Base-by-base conservation (phyloP, 2,113 vertebrate genomes). In the Tichodroma muraria region DNA sequence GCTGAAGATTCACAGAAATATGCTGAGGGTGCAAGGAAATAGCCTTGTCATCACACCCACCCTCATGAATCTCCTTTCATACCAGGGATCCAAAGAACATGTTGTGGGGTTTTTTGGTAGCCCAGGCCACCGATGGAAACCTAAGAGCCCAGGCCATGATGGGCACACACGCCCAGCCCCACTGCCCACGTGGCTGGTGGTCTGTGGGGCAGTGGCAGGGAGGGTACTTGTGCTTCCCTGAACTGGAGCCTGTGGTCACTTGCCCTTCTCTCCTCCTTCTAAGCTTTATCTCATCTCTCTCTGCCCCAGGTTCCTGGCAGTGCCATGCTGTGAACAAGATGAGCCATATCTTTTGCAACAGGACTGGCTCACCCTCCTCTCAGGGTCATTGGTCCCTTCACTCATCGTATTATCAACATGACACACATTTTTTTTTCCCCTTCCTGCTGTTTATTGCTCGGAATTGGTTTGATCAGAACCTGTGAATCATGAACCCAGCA, bases 401-500 rank as follows among this genome's bases (percentile, higher is more conserved):
- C 70, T 96, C 79, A 92, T n/a, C 3, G 0, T 17, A 12, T 75
- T 91, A 87, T 71, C 91, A 79, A 57, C 69, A 82, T 50, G 49
- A 92, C 86, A 89, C 60, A 65, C 31, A 1, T 52, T 52, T 71
- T 42, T 42, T 40, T 33, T 38, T 10, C 4, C 17, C 19, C 65
- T 92, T 89, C 70, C 57, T 82, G 24, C 56, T 78, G n/a, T 50
- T 93, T 79, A 85, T 90, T 91, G 78, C 86, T 94, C 78, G 81
- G 77, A 95, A 94, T 94, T 75, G n/a, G 61, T 87, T 92, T 82
- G 95, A 87, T 92, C 73, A 88, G 76, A 76, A 72, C 13, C 45
- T 45, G 42, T 92, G 93, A 93, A 92, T 93, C 94, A 95, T 42
- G 63, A 93, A 81, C 28, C 7, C 53, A 69, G 57, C 30, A 84